These are phyloP conservation scores for Lepus americanus DNA, from an alignment of 2,113 vertebrate genomes.

Conservation along the genomic window DNA sequence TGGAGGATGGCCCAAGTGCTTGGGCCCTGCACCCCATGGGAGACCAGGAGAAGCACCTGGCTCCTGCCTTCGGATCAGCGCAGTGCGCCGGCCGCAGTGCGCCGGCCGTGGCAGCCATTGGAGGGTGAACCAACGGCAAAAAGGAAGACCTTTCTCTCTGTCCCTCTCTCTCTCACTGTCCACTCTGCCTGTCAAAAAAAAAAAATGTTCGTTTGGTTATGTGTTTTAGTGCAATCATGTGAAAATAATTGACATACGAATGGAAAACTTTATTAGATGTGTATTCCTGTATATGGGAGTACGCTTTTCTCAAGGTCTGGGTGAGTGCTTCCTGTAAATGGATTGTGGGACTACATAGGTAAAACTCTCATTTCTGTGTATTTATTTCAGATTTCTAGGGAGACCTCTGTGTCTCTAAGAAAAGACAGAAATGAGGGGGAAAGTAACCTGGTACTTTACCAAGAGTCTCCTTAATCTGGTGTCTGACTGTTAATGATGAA, in stretches of 20 bases:
- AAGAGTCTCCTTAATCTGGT: constrained; percentile 1
- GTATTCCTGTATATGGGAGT: not conserved
- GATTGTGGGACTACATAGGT: constrained; percentile 67
- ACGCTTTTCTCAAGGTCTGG: not conserved
- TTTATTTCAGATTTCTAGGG: constrained; percentile 52
- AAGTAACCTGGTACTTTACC: constrained; percentile 34
- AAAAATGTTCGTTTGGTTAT: constrained; percentile 60
- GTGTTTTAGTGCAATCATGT: constrained; percentile 79
- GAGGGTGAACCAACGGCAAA: too few relatives aligned
- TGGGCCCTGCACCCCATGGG: too few relatives aligned
- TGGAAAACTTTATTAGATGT: constrained; percentile 68
- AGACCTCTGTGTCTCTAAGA: constrained; percentile 50
- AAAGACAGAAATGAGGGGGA: not conserved
- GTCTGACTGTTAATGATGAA: constrained; percentile 23
- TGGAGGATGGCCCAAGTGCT: too few relatives aligned
- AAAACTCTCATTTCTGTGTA: constrained; percentile 56
- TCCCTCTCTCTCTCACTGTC: too few relatives aligned
- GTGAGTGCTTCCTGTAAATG: constrained; percentile 50
- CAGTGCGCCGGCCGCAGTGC: too few relatives aligned
- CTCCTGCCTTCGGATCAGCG: too few relatives aligned
- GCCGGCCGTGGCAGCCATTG: too few relatives aligned
- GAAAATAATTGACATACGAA: constrained; percentile 82
- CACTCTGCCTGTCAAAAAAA: too few relatives aligned
- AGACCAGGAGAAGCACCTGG: too few relatives aligned
- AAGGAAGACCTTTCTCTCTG: too few relatives aligned